Conservation (phyloP, 2,797 vertebrate genomes). For the Scolopax rusticola region DNA sequence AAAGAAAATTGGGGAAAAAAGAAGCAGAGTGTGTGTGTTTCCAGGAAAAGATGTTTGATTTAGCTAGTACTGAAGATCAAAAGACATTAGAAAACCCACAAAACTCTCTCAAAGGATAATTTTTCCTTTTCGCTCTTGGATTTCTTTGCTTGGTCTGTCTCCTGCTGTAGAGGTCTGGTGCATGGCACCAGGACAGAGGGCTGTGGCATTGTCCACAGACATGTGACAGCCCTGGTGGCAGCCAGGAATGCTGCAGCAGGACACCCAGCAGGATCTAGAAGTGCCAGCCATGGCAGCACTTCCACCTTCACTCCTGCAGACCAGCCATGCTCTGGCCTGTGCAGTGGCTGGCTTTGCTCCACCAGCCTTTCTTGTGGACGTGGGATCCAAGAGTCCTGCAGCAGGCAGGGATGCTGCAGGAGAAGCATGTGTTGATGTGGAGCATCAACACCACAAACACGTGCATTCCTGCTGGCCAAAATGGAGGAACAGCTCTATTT, state of each 20-base stretch:
- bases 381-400: neutral
- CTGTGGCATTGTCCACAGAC: neutral
- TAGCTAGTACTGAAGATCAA: too few species aligned
- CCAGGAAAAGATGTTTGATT: too few species aligned
- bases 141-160: too few species aligned
- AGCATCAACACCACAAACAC: rapidly evolving
- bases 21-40: too few species aligned
- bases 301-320: neutral
- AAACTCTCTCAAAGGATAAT: too few species aligned
- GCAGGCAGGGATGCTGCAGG: neutral
- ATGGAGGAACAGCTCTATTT: neutral
- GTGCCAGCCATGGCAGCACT: neutral
- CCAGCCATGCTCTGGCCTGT: neutral
- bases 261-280: neutral
- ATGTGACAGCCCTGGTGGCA: neutral
- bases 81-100: too few species aligned
- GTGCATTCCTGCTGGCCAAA: neutral
- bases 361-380: neutral
- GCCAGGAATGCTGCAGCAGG: too few species aligned
- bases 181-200: too few species aligned
- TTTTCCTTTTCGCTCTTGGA: too few species aligned
- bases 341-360: neutral
- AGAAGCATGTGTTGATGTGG: too few species aligned
- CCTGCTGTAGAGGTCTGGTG: too few species aligned
- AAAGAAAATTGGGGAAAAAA: too few species aligned